Conservation (phyloP, 1,140 invertebrate species). For the Drosophila mayri region DNA sequence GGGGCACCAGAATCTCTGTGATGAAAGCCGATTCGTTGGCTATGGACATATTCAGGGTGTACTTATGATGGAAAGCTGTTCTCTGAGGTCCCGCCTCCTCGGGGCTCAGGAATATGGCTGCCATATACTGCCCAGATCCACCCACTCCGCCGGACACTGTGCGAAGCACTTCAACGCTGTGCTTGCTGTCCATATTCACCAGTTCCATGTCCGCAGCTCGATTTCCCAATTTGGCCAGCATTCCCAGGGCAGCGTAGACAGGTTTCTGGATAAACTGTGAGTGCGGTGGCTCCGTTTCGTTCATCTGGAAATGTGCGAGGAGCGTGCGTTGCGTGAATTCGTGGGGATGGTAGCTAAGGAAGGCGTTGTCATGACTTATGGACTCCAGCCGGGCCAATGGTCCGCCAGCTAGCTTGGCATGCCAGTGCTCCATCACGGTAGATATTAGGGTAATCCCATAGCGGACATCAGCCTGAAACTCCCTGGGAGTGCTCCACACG, state of each 20-base stretch:
- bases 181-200: conserved; percentile 70
- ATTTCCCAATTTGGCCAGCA: conserved; percentile 85
- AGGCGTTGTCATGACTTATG: conserved; percentile 86
- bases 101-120: conserved; percentile 71
- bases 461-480: conserved; percentile 85
- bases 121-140: conserved; percentile 62
- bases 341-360: conserved; percentile 85
- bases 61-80: conserved; percentile 64
- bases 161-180: conserved; percentile 65
- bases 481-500: conserved; percentile 85
- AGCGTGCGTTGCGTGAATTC: conserved; percentile 85
- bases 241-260: conserved; percentile 85
- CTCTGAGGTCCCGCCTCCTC: conserved; percentile 65
- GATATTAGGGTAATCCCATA: conserved; percentile 85
- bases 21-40: conserved; percentile 77
- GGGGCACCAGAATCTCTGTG: conserved; percentile 83
- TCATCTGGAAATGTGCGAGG: conserved; percentile 86
- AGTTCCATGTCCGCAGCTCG: conserved; percentile 65
- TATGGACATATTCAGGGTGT: conserved; percentile 73
- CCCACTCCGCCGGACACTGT: conserved; percentile 58
- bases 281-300: conserved; percentile 84
- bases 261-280: conserved; percentile 86
- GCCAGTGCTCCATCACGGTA: conserved; percentile 84
- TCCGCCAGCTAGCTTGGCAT: conserved; percentile 62
- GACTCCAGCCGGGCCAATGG: conserved; percentile 72